Percentiles rank a stretch among this genome's conserved stretches.
phyloP scores from a whole-genome alignment of 1,140 invertebrate genomes.

The Neodiprion pinetum region DNA sequence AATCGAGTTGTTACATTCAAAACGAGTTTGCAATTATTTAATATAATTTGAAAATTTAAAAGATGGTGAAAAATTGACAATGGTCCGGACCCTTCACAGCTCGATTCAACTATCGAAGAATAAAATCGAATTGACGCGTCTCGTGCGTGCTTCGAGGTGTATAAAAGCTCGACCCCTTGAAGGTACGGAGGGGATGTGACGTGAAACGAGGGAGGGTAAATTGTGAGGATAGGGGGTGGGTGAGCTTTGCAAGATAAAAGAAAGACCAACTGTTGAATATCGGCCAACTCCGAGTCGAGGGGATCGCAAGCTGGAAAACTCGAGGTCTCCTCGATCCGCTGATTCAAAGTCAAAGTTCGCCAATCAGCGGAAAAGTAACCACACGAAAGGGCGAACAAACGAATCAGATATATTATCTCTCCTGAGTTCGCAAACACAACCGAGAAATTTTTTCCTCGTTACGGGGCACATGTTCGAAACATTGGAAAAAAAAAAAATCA shows the following conservation, averaged over 20 bases:
- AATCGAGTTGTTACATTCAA: no score
- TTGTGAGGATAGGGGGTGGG: slow-evolving; percentile 26
- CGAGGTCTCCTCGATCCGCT: not conserved
- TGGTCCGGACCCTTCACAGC: no score
- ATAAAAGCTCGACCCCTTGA: not conserved
- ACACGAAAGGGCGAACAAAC: no score
- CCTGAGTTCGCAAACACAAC: no score
- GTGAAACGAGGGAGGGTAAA: not conserved
- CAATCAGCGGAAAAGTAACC: no score
- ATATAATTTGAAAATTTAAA: no score
- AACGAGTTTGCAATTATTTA: no score
- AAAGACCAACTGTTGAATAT: slow-evolving; percentile 64
- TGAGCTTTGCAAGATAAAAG: slow-evolving; percentile 59
- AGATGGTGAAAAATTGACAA: no score
- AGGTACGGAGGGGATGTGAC: not conserved
- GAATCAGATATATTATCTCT: no score
- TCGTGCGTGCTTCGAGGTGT: not conserved
- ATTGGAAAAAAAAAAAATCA: not conserved
- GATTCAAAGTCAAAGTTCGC: not conserved
- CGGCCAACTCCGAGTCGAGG: slow-evolving; percentile 44
- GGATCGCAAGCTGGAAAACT: slow-evolving; percentile 9
- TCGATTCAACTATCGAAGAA: no score
- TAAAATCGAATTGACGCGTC: not conserved
- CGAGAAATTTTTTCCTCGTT: no score
- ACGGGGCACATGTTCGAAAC: no score